Conservation (phyloP, 2,113 vertebrate species). For the Tenebrosternarchus preto region DNA sequence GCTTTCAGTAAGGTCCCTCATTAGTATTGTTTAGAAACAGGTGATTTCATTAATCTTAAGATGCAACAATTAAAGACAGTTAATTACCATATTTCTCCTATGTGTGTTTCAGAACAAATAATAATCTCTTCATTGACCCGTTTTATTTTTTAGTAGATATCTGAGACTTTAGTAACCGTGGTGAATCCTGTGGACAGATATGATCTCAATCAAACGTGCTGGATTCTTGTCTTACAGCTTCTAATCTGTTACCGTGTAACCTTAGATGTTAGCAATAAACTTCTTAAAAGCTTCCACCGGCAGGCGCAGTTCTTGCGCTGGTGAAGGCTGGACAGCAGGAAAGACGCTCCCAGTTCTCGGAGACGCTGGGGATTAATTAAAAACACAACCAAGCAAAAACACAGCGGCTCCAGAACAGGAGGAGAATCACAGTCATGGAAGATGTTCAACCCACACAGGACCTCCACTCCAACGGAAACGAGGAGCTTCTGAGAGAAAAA, state of each 20-base stretch:
- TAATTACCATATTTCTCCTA: no score
- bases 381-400: slow-evolving; percentile 40
- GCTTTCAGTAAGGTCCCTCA: not conserved
- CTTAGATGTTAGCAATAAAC: no score
- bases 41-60: not conserved
- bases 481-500: no score
- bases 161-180: no score
- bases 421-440: slow-evolving; percentile 52
- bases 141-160: not conserved
- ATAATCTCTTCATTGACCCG: no score
- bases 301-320: slow-evolving; percentile 1
- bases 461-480: slow-evolving; percentile 60
- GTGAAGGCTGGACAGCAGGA: slow-evolving; percentile 21
- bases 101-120: no score
- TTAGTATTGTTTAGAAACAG: not conserved
- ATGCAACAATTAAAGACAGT: not conserved
- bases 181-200: no score
- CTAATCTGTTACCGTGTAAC: no score
- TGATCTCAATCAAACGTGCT: no score
- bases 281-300: no score
- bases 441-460: slow-evolving; percentile 58
- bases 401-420: not conserved
- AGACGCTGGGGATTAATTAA: slow-evolving; percentile 56
- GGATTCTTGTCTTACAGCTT: no score
- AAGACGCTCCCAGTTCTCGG: slow-evolving; percentile 29